phyloP scores from a whole-genome alignment of 2,113 vertebrate species.

The Pionites leucogaster region DNA sequence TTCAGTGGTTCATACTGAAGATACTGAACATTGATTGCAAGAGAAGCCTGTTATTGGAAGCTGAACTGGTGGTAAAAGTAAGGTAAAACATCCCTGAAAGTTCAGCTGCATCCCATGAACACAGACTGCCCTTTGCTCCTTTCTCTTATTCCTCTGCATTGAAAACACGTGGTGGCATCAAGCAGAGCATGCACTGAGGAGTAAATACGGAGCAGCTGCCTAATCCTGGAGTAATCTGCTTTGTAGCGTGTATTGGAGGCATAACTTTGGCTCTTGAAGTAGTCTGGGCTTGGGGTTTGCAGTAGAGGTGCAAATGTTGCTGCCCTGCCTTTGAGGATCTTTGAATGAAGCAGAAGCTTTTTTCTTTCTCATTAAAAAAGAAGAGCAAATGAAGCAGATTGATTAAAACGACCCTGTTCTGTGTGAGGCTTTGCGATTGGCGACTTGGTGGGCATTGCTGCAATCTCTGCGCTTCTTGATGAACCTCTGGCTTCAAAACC shows the following conservation, averaged over 20 bases:
- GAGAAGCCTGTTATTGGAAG: not conserved
- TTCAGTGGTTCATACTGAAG: not conserved
- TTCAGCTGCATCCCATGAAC: not conserved
- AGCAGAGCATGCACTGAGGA: not conserved
- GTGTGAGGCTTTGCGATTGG: not conserved
- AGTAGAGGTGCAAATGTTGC: not conserved
- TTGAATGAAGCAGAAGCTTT: not conserved
- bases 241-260: not conserved
- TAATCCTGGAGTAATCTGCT: not conserved
- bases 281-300: not conserved
- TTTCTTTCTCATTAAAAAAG: not conserved
- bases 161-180: rapidly evolving
- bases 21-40: not conserved
- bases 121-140: not conserved
- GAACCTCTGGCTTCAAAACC: not conserved
- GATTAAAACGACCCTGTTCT: not conserved
- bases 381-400: not conserved
- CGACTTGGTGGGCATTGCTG: rapidly evolving
- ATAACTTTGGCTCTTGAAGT: not conserved
- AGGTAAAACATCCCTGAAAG: not conserved
- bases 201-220: not conserved
- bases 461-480: not conserved
- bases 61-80: not conserved
- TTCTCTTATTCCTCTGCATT: not conserved
- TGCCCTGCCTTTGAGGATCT: not conserved